These are phyloP conservation scores for Aptenodytes patagonicus DNA, from an alignment of 2,113 vertebrate species.

Conservation along the genomic window DNA sequence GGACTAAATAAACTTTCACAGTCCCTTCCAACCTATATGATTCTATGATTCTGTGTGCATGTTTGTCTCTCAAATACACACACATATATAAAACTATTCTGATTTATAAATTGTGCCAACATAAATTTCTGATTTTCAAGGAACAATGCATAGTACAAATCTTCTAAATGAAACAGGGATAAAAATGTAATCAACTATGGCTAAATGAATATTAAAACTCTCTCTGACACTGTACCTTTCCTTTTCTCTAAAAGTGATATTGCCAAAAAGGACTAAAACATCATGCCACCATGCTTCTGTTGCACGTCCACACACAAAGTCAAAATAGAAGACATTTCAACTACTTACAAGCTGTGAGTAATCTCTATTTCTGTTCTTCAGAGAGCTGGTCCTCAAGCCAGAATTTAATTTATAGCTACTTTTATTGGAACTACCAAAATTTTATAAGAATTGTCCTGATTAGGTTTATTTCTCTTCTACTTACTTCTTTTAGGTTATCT, in stretches of 20 bases:
- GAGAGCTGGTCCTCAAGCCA: background rate
- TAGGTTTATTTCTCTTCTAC: background rate
- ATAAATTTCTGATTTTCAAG: background rate
- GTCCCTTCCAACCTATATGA: background rate
- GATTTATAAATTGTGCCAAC: background rate
- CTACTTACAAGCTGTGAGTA: background rate
- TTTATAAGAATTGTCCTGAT: background rate
- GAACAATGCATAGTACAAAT: background rate
- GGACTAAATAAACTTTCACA: background rate
- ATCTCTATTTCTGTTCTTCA: background rate
- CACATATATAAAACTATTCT: background rate
- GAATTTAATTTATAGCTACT: background rate
- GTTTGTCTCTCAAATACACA: background rate
- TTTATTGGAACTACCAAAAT: background rate
- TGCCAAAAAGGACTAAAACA: background rate
- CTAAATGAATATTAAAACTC: background rate
- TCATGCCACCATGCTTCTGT: background rate
- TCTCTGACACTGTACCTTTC: background rate
- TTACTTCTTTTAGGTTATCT: background rate
- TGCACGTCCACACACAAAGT: background rate
- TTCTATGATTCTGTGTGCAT: background rate
- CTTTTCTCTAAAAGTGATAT: background rate
- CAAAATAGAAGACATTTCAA: background rate
- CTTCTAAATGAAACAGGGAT: background rate
- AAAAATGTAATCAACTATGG: background rate